Percentiles rank a stretch among this genome's conserved stretches.
phyloP scores from a whole-genome alignment of 2,797 vertebrate species.

The Poeciliopsis paucimaculata region DNA sequence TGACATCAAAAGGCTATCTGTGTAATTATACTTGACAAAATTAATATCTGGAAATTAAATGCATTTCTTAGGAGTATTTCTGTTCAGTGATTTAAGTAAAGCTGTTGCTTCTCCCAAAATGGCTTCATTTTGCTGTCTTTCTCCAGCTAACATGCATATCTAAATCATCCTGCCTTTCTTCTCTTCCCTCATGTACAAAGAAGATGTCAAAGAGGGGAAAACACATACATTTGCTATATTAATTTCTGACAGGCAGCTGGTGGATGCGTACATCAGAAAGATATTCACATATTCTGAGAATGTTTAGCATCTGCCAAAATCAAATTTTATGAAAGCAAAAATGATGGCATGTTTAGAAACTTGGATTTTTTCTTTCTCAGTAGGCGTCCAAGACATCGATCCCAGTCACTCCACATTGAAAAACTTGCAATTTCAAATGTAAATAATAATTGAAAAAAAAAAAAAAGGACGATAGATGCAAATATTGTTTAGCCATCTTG shows the following conservation, averaged over 20 bases:
- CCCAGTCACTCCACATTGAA: conserved; percentile 44
- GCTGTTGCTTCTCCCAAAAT: conserved; percentile 15
- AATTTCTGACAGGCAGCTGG: conserved; percentile 32
- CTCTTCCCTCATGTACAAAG: conserved; percentile 43
- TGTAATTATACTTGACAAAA: conserved; percentile 29
- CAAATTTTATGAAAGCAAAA: conserved; percentile 74
- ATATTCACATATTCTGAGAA: conserved; percentile 65
- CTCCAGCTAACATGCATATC: conserved; percentile 37
- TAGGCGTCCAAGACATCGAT: conserved; percentile 54
- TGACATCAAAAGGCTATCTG: conserved; percentile 16
- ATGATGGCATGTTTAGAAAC: conserved; percentile 74
- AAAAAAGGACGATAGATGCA: conserved; percentile 61
- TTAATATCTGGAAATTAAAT: conserved; percentile 41
- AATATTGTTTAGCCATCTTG: conserved; percentile 54
- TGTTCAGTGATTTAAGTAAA: conserved; percentile 8
- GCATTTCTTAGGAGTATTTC: not conserved
- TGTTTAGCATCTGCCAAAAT: conserved; percentile 61
- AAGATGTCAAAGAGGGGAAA: conserved; percentile 33
- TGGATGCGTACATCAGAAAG: conserved; percentile 35
- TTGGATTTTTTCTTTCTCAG: conserved; percentile 67
- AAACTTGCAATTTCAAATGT: conserved; percentile 67
- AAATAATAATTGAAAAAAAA: conserved; percentile 59
- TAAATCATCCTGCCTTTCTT: conserved; percentile 36
- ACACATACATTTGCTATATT: conserved; percentile 26
- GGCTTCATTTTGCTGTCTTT: conserved; percentile 21